A percentile compares a stretch with the other conserved stretches of the same genome.
Evolutionary conservation across 2,797 vertebrate species (phyloP).

Genomic region (Pangasius larnaudii): DNA sequence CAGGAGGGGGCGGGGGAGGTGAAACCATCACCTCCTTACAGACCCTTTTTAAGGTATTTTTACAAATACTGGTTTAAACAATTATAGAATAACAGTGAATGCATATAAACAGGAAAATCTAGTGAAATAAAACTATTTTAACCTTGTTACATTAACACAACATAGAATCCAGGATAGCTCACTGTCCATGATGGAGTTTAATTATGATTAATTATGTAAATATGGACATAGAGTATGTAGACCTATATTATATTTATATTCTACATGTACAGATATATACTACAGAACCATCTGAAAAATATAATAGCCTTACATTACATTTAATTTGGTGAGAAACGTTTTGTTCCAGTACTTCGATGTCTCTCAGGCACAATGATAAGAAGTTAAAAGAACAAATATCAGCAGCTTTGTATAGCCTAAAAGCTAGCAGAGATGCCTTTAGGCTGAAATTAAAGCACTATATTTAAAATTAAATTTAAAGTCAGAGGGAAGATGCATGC

Average conservation of each 20-base stretch:
- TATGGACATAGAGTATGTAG: neutral
- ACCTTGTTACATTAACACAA: too few species aligned
- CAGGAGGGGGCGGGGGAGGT: too few species aligned
- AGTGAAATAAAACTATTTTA: too few species aligned
- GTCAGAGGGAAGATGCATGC: neutral
- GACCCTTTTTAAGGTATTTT: too few species aligned
- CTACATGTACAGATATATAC: neutral
- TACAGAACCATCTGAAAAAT: neutral
- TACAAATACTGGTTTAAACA: too few species aligned
- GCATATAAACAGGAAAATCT: too few species aligned
- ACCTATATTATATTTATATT: neutral
- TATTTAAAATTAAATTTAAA: neutral
- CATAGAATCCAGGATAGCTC: neutral
- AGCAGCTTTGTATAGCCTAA: neutral
- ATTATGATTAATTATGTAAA: neutral
- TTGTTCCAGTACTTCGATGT: neutral
- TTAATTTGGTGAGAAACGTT: neutral
- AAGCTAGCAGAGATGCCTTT: constrained; percentile 20
- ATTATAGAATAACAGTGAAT: too few species aligned
- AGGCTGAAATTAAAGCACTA: constrained; percentile 6
- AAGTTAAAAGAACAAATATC: neutral
- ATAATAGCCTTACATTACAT: neutral
- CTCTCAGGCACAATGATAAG: neutral
- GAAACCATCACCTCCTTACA: too few species aligned
- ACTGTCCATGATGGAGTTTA: neutral